Evolutionary conservation across 1,140 invertebrate species (phyloP).

Genomic region (Bicyclus anynana): DNA sequence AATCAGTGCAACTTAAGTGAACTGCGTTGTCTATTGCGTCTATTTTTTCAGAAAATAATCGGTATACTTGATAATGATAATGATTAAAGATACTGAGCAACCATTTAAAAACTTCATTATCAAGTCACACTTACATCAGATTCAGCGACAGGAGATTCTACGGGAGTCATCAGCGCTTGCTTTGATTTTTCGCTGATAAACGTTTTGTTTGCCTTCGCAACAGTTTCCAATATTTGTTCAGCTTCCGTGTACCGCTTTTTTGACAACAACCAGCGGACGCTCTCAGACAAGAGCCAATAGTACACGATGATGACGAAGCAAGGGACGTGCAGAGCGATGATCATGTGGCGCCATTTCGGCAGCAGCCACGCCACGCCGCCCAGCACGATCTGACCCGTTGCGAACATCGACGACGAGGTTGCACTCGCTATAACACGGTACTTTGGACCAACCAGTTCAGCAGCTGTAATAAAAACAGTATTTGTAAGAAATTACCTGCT

Average conservation of each 20-base stretch:
- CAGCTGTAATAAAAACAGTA: conserved; percentile 76
- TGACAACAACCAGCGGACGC: conserved; percentile 86
- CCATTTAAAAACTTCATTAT: no score
- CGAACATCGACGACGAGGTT: conserved; percentile 83
- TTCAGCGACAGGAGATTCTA: conserved; percentile 10
- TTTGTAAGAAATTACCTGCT: no score
- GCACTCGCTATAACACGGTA: conserved; percentile 85
- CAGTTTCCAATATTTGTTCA: conserved; percentile 77
- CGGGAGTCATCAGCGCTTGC: conserved; percentile 51
- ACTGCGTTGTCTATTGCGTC: no score
- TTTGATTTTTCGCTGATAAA: conserved; percentile 78
- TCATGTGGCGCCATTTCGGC: conserved; percentile 83
- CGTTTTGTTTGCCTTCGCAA: conserved; percentile 82
- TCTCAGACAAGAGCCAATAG: conserved; percentile 81
- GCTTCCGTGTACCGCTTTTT: conserved; percentile 82
- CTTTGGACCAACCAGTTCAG: conserved; percentile 86
- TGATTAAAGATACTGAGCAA: no score
- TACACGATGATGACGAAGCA: conserved; percentile 81
- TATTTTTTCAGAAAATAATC: no score
- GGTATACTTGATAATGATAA: no score
- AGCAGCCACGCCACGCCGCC: conserved; percentile 83
- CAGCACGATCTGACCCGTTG: conserved; percentile 83
- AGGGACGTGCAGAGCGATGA: conserved; percentile 82
- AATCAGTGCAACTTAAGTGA: no score
- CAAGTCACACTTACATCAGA: conserved; percentile 1